Base-by-base conservation (phyloP, 2,797 vertebrate species). In the Hypotaenidia philippensis region DNA sequence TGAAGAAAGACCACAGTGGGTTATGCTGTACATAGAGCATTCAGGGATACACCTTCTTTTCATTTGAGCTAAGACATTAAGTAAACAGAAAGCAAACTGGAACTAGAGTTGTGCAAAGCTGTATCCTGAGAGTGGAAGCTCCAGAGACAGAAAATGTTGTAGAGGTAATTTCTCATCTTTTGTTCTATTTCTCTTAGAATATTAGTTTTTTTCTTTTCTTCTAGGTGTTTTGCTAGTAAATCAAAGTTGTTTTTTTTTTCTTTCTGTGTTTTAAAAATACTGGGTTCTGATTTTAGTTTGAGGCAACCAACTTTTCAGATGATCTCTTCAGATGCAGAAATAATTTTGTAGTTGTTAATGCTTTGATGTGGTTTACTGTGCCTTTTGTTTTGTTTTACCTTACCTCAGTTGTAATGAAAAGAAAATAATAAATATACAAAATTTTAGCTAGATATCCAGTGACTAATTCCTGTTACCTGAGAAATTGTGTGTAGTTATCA, bases 11-110 rank as follows among this genome's bases (percentile, higher is more conserved):
- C 25, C 23, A 44, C 40, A 84, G 47, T 79, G 84, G 50, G 53
- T 61, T 0, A 0, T 85, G 45, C 56, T 70, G 66, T 70, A 25
- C 0, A 0, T 52, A 10, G 6, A 21, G 7, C 31, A 64, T 68
- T 66, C 60, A 83, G 63, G 89, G 86, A 79, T 92, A 90, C 94
- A 89, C 92, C 93, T 96, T 64, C 83, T 89, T 90, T 87, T 68
- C 34, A 76, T 79, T 50, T 71, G 78, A 89, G 53, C 59, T 76
- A 45, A 59, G 26, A 9, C 41, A 64, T 61, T 89, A 77, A 85
- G 86, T 74, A 94, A 96, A 93, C 68, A 83, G 90, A 84, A 91
- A 71, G 78, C 26, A 68, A 85, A 83, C 40, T 32, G 56, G 55
- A 83, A 38, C 19, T 83, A 71, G 49, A 83, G 13, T 4, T 71